Evolutionary conservation across 2,113 vertebrate genomes (phyloP).

Genomic region (Hippolais icterina): DNA sequence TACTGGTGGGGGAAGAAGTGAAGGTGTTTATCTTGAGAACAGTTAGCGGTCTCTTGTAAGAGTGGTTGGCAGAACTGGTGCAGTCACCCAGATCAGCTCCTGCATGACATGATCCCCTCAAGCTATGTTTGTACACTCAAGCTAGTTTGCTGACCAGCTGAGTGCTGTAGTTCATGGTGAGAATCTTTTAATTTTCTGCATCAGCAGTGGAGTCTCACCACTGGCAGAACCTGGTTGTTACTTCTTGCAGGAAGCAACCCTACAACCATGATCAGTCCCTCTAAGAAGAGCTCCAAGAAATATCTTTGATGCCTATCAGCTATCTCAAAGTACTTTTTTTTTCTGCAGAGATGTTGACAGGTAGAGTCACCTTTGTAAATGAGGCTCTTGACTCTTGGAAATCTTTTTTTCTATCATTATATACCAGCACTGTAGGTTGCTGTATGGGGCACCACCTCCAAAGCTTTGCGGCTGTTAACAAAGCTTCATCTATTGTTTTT

Average conservation of each 20-base stretch:
- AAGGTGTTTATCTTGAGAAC: not conserved
- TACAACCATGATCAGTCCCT: not conserved
- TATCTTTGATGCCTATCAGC: not conserved
- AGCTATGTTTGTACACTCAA: not conserved
- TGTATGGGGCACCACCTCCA: not conserved
- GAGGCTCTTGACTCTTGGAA: not conserved
- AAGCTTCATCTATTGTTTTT: not conserved
- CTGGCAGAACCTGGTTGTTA: not conserved
- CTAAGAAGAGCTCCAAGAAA: not conserved
- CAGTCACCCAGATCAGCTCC: not conserved
- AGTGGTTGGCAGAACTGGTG: not conserved
- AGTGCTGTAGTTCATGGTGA: not conserved
- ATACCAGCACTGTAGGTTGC: not conserved
- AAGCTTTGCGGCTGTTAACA: not conserved
- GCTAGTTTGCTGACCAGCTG: not conserved
- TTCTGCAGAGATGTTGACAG: not conserved
- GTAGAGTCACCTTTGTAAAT: not conserved
- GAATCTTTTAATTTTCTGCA: not conserved
- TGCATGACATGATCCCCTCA: not conserved
- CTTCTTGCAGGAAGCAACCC: not conserved
- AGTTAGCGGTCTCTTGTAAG: not conserved
- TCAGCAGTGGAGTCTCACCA: not conserved
- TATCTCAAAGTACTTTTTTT: not conserved
- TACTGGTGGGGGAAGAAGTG: not conserved
- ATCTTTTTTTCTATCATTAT: not conserved